phyloP scores from a whole-genome alignment of 2,113 vertebrate genomes.

The Cariama cristata region DNA sequence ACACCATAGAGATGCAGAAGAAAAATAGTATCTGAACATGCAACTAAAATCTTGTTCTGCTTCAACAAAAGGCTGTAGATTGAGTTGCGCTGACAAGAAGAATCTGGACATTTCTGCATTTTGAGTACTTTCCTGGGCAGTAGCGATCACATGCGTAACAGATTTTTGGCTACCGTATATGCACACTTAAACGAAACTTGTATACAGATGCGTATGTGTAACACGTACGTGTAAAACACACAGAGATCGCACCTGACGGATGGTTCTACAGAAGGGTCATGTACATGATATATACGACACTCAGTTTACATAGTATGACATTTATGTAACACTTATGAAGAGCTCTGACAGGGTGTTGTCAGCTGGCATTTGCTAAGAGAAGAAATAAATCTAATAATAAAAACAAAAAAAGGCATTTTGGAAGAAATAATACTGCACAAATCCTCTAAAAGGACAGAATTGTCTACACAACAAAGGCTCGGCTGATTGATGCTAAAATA shows the following conservation, averaged over 20 bases:
- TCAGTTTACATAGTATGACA: constrained; percentile 59
- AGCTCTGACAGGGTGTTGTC: constrained; percentile 69
- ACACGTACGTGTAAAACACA: neutral
- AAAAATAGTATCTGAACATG: neutral
- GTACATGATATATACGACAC: neutral
- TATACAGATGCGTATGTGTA: rapidly evolving
- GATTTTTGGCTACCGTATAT: neutral
- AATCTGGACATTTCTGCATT: neutral
- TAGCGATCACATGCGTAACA: rapidly evolving
- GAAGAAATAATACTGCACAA: constrained; percentile 55
- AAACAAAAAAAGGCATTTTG: constrained; percentile 34
- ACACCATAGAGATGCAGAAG: neutral
- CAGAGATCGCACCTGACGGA: neutral
- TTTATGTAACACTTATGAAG: constrained; percentile 54
- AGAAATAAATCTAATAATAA: constrained; percentile 76
- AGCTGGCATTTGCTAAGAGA: constrained; percentile 67
- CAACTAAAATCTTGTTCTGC: neutral
- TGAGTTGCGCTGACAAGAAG: neutral
- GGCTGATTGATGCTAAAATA: constrained; percentile 73
- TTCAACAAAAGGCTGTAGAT: neutral
- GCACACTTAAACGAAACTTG: neutral
- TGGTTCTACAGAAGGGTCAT: neutral
- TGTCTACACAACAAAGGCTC: constrained; percentile 71
- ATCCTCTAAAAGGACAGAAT: constrained; percentile 59
- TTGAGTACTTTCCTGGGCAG: neutral